Evolutionary conservation across 1,140 invertebrate genomes (phyloP), one percentile per base, ranked within the genome.

Genomic region (Triops cancriformis): DNA sequence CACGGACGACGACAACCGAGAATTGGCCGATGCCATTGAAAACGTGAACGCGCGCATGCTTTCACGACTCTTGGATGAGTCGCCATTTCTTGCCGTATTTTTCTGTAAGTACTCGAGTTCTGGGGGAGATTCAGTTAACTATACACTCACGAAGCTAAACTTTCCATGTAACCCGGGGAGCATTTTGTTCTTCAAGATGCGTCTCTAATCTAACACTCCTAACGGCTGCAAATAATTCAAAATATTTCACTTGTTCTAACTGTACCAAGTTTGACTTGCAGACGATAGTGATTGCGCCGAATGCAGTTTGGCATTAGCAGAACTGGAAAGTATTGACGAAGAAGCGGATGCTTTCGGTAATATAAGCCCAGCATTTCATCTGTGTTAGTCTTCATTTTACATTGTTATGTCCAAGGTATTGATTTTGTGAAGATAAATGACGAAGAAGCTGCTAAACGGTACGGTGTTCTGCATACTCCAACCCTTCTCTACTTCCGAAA

Each of bases 341-440:
- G 94, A 97, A 86, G 94, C 94, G 4, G 95, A 97, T 86, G 88
- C 92, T 78, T 96, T 91, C 85, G 95, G 94, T 86, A 80, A 82
- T 80, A 81, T 26, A 18, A 72, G 9, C 11, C 26, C 6, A 6
- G 10, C 10, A 76, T 37, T 28, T 42, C 73, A 37, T 80, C 14
- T 80, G 72, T n/a, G 26, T 1, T 45, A 26, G 42, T 78, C n/a
- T 79, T 73, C 14, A n/a, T 6, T 51, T n/a, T 74, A n/a, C 37
- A 26, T 74, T 37, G 31, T 41, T 72, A 75, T 75, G 28, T 81
- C 80, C n/a, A 78, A 87, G 86, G 88, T 41, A 96, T 98, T 81
- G 95, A 98, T 83, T 96, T 98, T 85, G 95, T 98, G 0, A 97
- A 97, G 85, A 94, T 97, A 73, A 90, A 90, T n/a, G 93, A 94